Evolutionary conservation across 2,888 invertebrate genomes (phyloP).

Genomic region (Gibbula magus): DNA sequence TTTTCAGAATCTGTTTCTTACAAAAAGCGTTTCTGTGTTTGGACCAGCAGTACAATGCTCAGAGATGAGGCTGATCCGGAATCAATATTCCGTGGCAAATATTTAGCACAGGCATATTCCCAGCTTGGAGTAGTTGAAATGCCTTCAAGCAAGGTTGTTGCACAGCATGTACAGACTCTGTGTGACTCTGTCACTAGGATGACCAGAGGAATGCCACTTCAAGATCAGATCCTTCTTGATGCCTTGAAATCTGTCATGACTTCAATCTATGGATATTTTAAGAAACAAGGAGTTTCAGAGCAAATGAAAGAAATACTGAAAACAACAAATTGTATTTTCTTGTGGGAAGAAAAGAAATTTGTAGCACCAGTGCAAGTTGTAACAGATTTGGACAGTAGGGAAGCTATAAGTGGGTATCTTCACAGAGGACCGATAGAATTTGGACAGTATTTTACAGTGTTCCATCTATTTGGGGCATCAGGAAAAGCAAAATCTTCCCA

Average conservation of each 20-base stretch:
- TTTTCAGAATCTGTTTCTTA: conserved; percentile 17
- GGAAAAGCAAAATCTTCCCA: conserved; percentile 40
- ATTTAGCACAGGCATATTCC: background rate
- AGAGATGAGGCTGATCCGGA: background rate
- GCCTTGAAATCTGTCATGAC: background rate
- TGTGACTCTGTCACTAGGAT: background rate
- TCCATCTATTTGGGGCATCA: conserved; percentile 47
- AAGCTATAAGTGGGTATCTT: conserved; percentile 54
- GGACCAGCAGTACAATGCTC: conserved; percentile 28
- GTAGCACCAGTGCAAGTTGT: conserved; percentile 45
- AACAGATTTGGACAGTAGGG: conserved; percentile 24
- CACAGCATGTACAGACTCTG: conserved; percentile 25
- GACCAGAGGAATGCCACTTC: background rate
- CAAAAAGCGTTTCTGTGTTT: background rate
- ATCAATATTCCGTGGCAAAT: background rate
- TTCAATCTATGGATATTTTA: conserved; percentile 2
- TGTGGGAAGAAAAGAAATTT: conserved; percentile 31
- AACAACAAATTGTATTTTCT: conserved; percentile 23
- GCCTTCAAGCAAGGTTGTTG: conserved; percentile 18
- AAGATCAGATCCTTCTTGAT: background rate
- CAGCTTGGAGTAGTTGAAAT: conserved; percentile 15
- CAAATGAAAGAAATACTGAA: background rate
- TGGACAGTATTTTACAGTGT: conserved; percentile 47
- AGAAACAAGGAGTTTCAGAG: background rate
- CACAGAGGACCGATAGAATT: conserved; percentile 45